These are phyloP conservation scores for Ips typographus DNA, from an alignment of 1,140 invertebrate species.

Conservation along the genomic window DNA sequence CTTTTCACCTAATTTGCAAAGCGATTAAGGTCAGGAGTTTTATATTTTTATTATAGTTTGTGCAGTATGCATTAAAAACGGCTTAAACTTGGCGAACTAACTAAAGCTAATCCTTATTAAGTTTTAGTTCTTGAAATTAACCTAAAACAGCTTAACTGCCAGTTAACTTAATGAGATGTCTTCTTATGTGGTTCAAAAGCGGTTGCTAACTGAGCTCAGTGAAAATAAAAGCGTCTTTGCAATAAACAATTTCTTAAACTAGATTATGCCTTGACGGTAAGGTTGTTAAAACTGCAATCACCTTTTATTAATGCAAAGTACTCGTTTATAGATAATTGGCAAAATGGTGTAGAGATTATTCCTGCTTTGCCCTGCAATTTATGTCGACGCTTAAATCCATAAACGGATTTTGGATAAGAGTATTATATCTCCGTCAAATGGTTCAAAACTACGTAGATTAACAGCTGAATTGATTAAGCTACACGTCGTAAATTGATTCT, in stretches of 20 bases:
- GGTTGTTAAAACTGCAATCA: too few relatives aligned
- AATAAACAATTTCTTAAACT: too few relatives aligned
- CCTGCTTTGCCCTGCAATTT: conserved; percentile 5
- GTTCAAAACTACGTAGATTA: conserved; percentile 5
- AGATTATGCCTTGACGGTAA: too few relatives aligned
- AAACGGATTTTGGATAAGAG: conserved; percentile 15
- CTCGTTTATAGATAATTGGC: too few relatives aligned
- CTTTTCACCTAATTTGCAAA: background rate
- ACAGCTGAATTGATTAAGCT: conserved; percentile 5
- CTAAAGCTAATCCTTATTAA: background rate
- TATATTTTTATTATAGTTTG: background rate
- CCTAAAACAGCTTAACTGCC: background rate
- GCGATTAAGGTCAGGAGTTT: background rate
- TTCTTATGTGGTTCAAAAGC: too few relatives aligned
- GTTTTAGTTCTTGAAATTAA: background rate
- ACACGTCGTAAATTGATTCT: background rate
- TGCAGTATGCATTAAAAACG: background rate
- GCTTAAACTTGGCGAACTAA: background rate
- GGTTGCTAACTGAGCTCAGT: too few relatives aligned
- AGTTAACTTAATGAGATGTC: background rate
- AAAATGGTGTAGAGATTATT: background rate
- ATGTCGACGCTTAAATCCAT: conserved; percentile 3
- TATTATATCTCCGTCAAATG: conserved; percentile 12
- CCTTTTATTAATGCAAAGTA: too few relatives aligned
- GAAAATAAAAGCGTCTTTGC: too few relatives aligned